phyloP scores from a whole-genome alignment of 2,113 vertebrate genomes.

The Pyxicephalus adspersus region DNA sequence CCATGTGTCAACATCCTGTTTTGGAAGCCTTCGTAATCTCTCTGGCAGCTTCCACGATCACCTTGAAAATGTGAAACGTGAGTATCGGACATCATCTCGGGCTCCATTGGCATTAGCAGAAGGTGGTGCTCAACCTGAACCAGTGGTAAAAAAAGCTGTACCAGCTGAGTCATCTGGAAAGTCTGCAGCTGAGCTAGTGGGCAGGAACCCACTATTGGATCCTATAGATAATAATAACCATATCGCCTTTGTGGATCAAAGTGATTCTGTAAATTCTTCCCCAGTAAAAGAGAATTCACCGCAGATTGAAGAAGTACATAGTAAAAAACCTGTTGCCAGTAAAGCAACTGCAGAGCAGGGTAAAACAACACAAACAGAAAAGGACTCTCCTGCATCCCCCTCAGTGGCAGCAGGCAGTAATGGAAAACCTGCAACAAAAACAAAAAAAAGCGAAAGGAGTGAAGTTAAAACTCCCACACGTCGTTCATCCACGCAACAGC shows the following conservation, averaged over 20 bases:
- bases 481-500: conserved; percentile 74
- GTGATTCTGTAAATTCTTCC: conserved; percentile 79
- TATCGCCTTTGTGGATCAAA: conserved; percentile 88
- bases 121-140: conserved; percentile 78
- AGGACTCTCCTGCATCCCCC: conserved; percentile 56
- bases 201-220: conserved; percentile 73
- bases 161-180: conserved; percentile 73
- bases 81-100: conserved; percentile 79
- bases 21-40: conserved; percentile 80
- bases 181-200: conserved; percentile 73
- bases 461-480: conserved; percentile 74
- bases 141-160: conserved; percentile 68
- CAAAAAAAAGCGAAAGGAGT: conserved; percentile 63
- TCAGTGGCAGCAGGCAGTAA: conserved; percentile 70
- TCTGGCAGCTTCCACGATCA: conserved; percentile 73
- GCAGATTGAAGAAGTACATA: conserved; percentile 74
- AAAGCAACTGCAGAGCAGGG: conserved; percentile 77
- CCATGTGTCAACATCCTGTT: conserved; percentile 91
- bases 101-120: conserved; percentile 92
- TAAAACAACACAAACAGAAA: conserved; percentile 60
- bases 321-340: conserved; percentile 70
- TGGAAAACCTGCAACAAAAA: conserved; percentile 69
- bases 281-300: conserved; percentile 84
- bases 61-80: conserved; percentile 74
- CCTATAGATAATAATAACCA: conserved; percentile 93